Evolutionary conservation across 2,888 invertebrate genomes (phyloP), one percentile per base, ranked within the genome.

Genomic region (Scaptomyza caliginosa): DNA sequence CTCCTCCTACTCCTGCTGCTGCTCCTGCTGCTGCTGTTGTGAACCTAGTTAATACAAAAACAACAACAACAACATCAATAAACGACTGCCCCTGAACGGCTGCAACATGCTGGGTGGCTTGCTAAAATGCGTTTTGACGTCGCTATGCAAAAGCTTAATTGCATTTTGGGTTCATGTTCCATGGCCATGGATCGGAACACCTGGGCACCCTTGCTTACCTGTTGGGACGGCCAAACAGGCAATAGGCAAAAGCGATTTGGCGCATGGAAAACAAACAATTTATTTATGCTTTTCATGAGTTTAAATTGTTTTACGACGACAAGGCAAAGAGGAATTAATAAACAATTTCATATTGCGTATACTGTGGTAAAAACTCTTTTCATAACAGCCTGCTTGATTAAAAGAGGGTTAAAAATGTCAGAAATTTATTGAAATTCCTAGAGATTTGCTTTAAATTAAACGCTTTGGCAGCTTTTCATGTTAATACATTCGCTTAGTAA

Each of bases 21-120:
- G n/a, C n/a, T n/a, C n/a, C n/a, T n/a, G 3, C 16, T 13, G 17
- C 16, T 38, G 38, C 17, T 40, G 39, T 21, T 21, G 26, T 48
- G 26, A 58, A 67, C 59, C 77, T 76, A 82, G 86, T 87, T 85
- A 86, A 84, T 74, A 63, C 85, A 70, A 56, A 54, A 74, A 64
- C 67, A 81, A 58, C 67, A 74, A 64, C 67, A 81, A 58, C 67
- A 58, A 60, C 76, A 60, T 60, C 74, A 77, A 74, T 74, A 64
- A 77, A 77, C 74, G 75, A 71, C 72, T 58, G n/a, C 60, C 58
- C 43, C 77, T 74, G 69, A 74, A 46, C 74, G 26, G 62, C 68
- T 26, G 56, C 36, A n/a, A 51, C 54, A 66, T 51, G 70, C 60
- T 46, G 51, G 51, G 32, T 32, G 13, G 32, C 32, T 32, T n/a